These are phyloP conservation scores for Alces alces DNA, from an alignment of 2,113 vertebrate genomes.

Conservation along the genomic window DNA sequence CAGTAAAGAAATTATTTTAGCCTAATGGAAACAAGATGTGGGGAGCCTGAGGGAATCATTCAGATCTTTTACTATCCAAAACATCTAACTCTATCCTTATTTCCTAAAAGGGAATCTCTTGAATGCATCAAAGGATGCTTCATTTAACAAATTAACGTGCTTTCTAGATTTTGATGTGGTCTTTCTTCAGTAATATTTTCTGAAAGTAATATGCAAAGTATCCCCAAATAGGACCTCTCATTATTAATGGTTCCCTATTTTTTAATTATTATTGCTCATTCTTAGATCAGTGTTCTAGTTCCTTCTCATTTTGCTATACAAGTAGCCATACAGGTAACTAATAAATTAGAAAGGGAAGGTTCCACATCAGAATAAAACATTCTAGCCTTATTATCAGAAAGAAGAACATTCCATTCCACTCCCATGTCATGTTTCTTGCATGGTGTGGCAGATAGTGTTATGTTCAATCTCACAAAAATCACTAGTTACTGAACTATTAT, in stretches of 20 bases:
- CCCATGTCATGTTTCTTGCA: neutral
- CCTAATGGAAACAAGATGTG: neutral
- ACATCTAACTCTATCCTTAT: neutral
- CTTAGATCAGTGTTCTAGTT: neutral
- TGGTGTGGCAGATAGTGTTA: neutral
- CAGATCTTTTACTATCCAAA: neutral
- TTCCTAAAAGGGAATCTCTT: neutral
- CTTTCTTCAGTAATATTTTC: neutral
- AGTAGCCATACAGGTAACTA: neutral
- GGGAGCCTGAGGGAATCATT: neutral
- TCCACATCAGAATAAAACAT: neutral
- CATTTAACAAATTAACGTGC: neutral
- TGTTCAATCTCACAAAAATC: neutral
- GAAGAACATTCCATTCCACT: neutral
- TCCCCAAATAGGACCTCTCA: neutral
- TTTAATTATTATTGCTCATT: conserved; percentile 24
- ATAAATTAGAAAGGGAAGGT: neutral
- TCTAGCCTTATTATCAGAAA: neutral
- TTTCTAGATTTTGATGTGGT: neutral
- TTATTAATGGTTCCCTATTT: conserved; percentile 7
- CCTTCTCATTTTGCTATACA: neutral
- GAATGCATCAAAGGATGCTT: neutral
- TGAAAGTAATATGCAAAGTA: conserved; percentile 24
- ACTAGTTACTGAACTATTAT: neutral
- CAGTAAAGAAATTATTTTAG: neutral